Percentiles rank a stretch among this genome's conserved stretches.
Evolutionary conservation across 2,113 vertebrate genomes (phyloP).

Genomic region (Acanthochromis polyacanthus): DNA sequence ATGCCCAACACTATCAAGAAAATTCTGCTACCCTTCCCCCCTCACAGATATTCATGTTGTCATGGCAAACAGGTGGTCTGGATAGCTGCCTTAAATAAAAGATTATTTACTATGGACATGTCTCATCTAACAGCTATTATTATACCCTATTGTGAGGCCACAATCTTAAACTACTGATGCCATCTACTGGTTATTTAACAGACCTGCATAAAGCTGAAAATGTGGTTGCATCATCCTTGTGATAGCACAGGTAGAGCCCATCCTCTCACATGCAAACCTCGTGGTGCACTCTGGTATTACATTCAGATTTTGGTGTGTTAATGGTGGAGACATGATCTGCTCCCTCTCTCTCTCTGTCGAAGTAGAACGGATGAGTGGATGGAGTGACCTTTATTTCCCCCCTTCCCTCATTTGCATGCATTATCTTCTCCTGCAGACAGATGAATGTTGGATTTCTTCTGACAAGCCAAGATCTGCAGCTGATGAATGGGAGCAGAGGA

Average conservation of each 20-base stretch:
- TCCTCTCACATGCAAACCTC: neutral
- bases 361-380: slow-evolving; percentile 14
- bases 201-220: slow-evolving; percentile 55
- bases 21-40: neutral
- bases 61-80: neutral
- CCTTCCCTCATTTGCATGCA: neutral
- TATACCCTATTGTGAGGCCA: neutral
- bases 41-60: neutral
- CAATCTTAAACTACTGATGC: slow-evolving; percentile 74
- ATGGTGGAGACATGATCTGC: slow-evolving; percentile 15
- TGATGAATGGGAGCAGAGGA: slow-evolving; percentile 4
- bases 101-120: no score
- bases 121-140: neutral
- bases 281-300: slow-evolving; percentile 26
- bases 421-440: slow-evolving; percentile 20
- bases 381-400: neutral
- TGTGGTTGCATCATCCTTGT: slow-evolving; percentile 62
- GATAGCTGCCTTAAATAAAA: no score
- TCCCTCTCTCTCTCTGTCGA: neutral
- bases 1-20: neutral
- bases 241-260: slow-evolving; percentile 10
- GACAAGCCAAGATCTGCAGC: slow-evolving; percentile 29
- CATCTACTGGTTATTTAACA: slow-evolving; percentile 79
- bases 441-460: slow-evolving; percentile 30
- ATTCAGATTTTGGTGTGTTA: neutral